Conservation (phyloP, 1,140 invertebrate species). For the Caerostris darwini region DNA sequence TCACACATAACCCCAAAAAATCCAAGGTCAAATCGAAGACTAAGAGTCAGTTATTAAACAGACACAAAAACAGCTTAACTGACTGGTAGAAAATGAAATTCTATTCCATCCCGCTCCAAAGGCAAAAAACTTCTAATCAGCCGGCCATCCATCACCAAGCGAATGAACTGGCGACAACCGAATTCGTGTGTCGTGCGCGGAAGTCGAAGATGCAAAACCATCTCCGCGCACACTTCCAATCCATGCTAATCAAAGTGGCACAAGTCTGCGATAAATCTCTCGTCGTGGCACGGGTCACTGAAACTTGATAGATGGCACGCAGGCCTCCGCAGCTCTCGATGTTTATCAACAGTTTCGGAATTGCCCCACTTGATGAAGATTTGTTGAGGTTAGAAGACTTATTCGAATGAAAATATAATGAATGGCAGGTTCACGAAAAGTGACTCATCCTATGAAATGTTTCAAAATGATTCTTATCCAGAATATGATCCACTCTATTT, state of each 20-base stretch:
- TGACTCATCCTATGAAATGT: no score
- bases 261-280: slow-evolving; percentile 33
- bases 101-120: background rate
- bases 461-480: no score
- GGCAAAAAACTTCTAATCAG: background rate
- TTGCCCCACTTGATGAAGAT: background rate
- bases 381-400: no score
- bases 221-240: background rate
- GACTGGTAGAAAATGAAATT: no score
- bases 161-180: background rate
- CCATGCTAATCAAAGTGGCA: background rate
- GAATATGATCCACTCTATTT: no score
- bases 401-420: no score
- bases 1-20: no score
- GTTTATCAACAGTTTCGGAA: background rate
- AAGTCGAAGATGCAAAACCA: background rate
- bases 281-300: slow-evolving; percentile 7
- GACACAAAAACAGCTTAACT: no score
- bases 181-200: background rate
- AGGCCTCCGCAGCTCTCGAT: background rate
- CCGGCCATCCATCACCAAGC: background rate
- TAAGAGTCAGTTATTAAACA: no score
- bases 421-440: no score
- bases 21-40: background rate
- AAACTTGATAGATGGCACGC: background rate